Conservation (phyloP, 2,888 invertebrate genomes). For the Drosophila demipolita region DNA sequence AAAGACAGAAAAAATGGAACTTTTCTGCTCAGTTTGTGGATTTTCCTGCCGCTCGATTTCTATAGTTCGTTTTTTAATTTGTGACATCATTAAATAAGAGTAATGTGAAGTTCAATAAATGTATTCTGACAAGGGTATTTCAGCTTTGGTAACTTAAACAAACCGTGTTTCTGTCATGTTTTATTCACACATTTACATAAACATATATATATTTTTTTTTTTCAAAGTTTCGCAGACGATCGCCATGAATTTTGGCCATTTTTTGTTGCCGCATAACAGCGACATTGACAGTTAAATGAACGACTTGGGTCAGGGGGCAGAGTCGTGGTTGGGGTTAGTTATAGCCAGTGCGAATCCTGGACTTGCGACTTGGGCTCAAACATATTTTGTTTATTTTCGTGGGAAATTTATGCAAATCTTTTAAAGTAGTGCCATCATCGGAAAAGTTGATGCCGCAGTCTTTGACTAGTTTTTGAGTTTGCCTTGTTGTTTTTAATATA, state of each 20-base stretch:
- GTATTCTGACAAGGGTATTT: background rate
- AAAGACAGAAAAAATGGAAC: too few species aligned
- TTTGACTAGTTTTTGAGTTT: constrained; percentile 63
- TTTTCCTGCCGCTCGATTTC: background rate
- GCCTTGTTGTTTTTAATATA: constrained; percentile 46
- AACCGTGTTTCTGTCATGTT: constrained; percentile 1
- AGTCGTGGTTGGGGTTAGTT: background rate
- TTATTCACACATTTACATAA: constrained; percentile 10
- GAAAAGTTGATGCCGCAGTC: constrained; percentile 63
- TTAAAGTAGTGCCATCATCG: constrained; percentile 76
- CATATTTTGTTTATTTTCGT: constrained; percentile 62
- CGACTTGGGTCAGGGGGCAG: constrained; percentile 43
- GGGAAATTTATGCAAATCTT: constrained; percentile 76
- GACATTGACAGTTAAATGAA: constrained; percentile 73
- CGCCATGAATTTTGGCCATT: constrained; percentile 56
- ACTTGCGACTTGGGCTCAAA: constrained; percentile 40
- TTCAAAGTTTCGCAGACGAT: constrained; percentile 53
- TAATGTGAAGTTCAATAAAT: background rate
- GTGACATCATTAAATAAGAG: background rate
- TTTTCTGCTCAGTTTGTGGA: background rate
- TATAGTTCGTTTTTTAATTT: background rate
- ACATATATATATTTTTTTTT: constrained; percentile 2
- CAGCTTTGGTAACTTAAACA: background rate
- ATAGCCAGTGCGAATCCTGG: constrained; percentile 21
- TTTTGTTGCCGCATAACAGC: constrained; percentile 53